Evolutionary conservation across 2,113 vertebrate species (phyloP), one percentile per base, ranked within the genome.

Genomic region (Corydoras maculifer): DNA sequence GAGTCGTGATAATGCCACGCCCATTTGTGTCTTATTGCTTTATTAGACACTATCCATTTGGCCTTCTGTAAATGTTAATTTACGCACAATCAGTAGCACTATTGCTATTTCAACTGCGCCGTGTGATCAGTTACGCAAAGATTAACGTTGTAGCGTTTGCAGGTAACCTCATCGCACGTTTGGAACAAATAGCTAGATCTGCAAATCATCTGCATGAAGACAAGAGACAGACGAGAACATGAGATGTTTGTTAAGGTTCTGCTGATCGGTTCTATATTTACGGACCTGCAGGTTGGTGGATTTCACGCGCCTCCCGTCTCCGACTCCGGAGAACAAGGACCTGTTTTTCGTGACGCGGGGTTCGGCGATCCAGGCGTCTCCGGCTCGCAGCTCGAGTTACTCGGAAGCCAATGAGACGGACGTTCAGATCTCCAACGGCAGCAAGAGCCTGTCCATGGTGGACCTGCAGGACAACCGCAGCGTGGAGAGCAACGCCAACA

Each of bases 291-390:
- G 96, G 85, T 88, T 96, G 88, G 92, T 98, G 86, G 96, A 99
- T 86, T 98, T 98, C 89, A 99, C 97, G 82, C 90, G 97, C 84
- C 93, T 99, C 86, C 97, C 97, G 13, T 99, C 97, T 84, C 97
- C 97, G 68, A 99, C 97, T 85, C 94, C 95, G 59, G 97, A 98
- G 90, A 99, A 99, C 93, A 98, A 98, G 90, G 96, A 99, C 83
- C 89, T 98, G 86, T 99, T 98, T 89, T 99, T 99, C 77, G 95
- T 97, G 88, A 99, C 97, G 62, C 94, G 94, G 90, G 94, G 93
- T 81, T 92, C 94, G 59, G 92, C 93, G 81, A 90, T 95, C 69
- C 94, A 96, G 88, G 93, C 93, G 9, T 98, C 97, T 0, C 96
- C 96, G 1, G 94, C 95, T 72, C 92, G 93, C 32, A 98, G 95